These are phyloP conservation scores for Tetranychus urticae DNA, from an alignment of 1,140 invertebrate species.

Conservation along the genomic window DNA sequence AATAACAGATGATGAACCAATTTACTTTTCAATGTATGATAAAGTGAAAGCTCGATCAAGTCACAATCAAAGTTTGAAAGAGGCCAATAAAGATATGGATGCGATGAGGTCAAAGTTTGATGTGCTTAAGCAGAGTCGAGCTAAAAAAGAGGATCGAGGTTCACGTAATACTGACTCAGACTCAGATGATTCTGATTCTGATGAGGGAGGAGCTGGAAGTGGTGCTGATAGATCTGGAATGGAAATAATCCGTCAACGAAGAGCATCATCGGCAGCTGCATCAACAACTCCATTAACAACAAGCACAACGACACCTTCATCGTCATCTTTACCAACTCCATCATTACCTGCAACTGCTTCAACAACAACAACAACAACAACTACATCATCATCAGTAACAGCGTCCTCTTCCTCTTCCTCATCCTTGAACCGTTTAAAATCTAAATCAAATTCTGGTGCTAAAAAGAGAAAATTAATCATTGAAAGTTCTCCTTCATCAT, in stretches of 20 bases:
- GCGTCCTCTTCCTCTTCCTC: neutral
- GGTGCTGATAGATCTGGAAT: conserved; percentile 1
- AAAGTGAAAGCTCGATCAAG: conserved; percentile 83
- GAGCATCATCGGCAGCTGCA: conserved; percentile 1
- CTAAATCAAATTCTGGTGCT: conserved; percentile 5
- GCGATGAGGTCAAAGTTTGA: conserved; percentile 55
- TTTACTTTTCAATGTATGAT: conserved; percentile 92
- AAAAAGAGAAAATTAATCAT: conserved; percentile 10
- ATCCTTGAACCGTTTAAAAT: neutral
- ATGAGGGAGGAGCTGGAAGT: conserved; percentile 3
- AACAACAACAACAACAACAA: too few relatives aligned
- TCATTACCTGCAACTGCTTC: neutral
- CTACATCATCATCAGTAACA: too few relatives aligned
- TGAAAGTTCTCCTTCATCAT: conserved; percentile 6
- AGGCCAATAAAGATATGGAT: conserved; percentile 52
- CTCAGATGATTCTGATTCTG: conserved; percentile 4
- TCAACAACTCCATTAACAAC: neutral
- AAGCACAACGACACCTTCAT: neutral
- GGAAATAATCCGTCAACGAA: neutral
- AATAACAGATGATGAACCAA: conserved; percentile 45
- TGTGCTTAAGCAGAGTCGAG: conserved; percentile 41
- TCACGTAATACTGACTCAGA: conserved; percentile 11
- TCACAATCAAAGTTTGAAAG: conserved; percentile 30
- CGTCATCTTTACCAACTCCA: too few relatives aligned
- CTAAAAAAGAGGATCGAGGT: conserved; percentile 11